phyloP scores from a whole-genome alignment of 2,797 vertebrate species.

The Miopithecus talapoin region DNA sequence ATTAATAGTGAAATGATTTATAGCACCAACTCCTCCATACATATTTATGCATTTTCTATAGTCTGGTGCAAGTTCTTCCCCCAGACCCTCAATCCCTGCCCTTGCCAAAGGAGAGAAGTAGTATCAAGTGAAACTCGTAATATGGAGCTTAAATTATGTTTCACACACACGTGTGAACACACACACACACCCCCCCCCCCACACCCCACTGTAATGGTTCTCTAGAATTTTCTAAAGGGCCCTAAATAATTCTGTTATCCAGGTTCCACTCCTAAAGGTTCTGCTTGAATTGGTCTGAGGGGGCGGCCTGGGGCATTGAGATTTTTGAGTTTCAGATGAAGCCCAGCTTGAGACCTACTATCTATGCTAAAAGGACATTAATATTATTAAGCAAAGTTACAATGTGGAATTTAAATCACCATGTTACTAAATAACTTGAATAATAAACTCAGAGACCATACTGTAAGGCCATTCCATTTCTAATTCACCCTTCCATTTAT shows the following conservation, averaged over 20 bases:
- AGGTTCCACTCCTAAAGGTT: neutral
- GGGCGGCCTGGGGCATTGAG: fast-evolving
- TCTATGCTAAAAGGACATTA: neutral
- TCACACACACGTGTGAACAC: fast-evolving
- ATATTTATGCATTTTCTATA: constrained; percentile 55
- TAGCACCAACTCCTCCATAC: constrained; percentile 7
- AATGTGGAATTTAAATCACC: neutral
- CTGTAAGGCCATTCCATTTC: neutral
- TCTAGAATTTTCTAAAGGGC: neutral
- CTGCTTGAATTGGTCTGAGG: neutral
- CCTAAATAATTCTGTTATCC: neutral
- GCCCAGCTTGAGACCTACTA: neutral
- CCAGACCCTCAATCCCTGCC: neutral
- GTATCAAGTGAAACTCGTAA: neutral
- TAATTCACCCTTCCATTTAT: neutral
- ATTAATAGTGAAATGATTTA: constrained; percentile 79
- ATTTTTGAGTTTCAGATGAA: neutral
- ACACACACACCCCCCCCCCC: neutral
- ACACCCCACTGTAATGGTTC: neutral
- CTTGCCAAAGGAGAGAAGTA: neutral
- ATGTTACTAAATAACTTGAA: neutral
- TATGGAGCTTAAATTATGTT: neutral
- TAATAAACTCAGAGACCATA: neutral
- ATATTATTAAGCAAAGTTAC: neutral
- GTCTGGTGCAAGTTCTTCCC: neutral